Evolutionary conservation across 1,140 invertebrate genomes (phyloP).

Genomic region (Diorhabda sublineata): DNA sequence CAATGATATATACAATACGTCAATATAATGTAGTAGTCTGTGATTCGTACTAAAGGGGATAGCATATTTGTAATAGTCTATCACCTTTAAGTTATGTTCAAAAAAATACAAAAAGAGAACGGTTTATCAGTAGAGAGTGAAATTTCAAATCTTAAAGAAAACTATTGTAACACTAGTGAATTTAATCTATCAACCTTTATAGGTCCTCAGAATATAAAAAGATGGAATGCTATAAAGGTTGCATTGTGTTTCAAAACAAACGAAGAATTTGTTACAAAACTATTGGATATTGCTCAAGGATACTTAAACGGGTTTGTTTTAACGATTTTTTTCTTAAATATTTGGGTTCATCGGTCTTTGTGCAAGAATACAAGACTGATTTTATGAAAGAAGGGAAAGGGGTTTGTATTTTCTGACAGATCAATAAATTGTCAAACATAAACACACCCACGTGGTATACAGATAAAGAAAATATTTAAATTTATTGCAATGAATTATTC

Average conservation of each 20-base stretch:
- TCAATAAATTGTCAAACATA: constrained; percentile 11
- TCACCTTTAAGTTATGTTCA: constrained; percentile 33
- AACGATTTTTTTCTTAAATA: constrained; percentile 9
- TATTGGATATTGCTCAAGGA: constrained; percentile 50
- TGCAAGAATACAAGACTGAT: constrained; percentile 22
- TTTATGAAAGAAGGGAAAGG: constrained; percentile 5
- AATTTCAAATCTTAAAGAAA: constrained; percentile 14
- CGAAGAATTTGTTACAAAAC: constrained; percentile 49
- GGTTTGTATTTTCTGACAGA: constrained; percentile 5
- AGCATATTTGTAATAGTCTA: constrained; percentile 13
- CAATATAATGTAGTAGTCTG: background rate
- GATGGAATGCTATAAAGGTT: constrained; percentile 48
- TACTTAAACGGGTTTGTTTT: constrained; percentile 38
- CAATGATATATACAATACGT: no score
- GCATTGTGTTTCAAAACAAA: constrained; percentile 47
- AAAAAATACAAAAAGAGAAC: constrained; percentile 28
- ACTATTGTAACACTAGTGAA: constrained; percentile 19
- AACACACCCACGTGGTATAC: constrained; percentile 4
- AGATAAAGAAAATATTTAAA: background rate
- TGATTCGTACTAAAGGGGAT: constrained; percentile 16
- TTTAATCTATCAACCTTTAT: constrained; percentile 33
- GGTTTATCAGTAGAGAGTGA: constrained; percentile 15
- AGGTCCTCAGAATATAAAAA: constrained; percentile 49
- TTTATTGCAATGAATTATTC: no score
- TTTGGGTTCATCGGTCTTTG: constrained; percentile 40